A percentile compares a stretch with the other conserved stretches of the same genome.
Conservation (phyloP, 1,140 invertebrate species). For the Drosophila obscura region DNA sequence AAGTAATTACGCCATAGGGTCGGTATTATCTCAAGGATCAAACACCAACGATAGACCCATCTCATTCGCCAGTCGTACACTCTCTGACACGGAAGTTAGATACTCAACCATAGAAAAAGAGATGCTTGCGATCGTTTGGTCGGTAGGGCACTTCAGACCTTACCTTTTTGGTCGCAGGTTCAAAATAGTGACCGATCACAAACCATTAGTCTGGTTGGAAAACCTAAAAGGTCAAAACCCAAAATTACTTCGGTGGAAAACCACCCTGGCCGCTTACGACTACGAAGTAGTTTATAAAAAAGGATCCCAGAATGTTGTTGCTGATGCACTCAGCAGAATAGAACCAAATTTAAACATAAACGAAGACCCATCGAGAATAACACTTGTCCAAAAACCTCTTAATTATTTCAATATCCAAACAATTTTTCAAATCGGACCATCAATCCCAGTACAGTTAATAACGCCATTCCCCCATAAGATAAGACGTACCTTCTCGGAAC, state of each 20-base stretch:
- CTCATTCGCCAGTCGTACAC: conserved; percentile 4
- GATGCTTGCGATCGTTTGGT: neutral
- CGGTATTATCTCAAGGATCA: conserved; percentile 5
- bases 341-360: conserved; percentile 10
- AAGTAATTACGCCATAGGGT: neutral
- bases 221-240: conserved; percentile 5
- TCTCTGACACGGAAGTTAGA: conserved; percentile 4
- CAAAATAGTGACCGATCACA: conserved; percentile 23
- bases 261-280: conserved; percentile 7
- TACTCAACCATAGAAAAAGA: conserved; percentile 23
- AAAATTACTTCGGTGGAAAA: conserved; percentile 23
- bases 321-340: conserved; percentile 23
- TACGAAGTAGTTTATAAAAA: conserved; percentile 7
- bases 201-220: conserved; percentile 11
- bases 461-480: conserved; percentile 10
- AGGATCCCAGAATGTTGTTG: conserved; percentile 7
- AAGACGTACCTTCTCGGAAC: conserved; percentile 13
- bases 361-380: neutral
- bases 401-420: conserved; percentile 7
- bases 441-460: conserved; percentile 1
- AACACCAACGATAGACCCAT: conserved; percentile 11
- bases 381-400: neutral
- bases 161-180: conserved; percentile 16
- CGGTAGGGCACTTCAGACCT: neutral
- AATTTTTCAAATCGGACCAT: neutral